A percentile compares a stretch with the other conserved stretches of the same genome.
These are phyloP conservation scores for Mohoua ochrocephala DNA, from an alignment of 2,113 vertebrate genomes.

Conservation along the genomic window DNA sequence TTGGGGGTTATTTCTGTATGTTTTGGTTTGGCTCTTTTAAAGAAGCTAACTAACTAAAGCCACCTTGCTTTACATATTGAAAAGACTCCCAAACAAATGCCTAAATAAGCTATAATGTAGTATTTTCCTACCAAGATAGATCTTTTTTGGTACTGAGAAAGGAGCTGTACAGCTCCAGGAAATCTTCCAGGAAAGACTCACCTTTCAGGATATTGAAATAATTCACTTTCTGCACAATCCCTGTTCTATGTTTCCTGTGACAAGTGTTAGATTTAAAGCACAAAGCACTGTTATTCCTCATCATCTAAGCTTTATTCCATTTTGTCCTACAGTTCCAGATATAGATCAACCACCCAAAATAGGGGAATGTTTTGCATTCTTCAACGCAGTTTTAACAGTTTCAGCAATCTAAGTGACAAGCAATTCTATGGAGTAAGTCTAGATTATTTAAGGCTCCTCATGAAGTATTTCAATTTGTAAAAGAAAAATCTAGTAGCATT, in stretches of 20 bases:
- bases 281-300: neutral
- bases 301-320: neutral
- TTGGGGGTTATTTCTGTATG: fast-evolving
- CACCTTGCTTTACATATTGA: neutral
- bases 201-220: neutral
- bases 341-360: fast-evolving
- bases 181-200: neutral
- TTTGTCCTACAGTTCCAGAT: neutral
- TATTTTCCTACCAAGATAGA: neutral
- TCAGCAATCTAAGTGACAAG: neutral
- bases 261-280: neutral
- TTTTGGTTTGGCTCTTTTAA: neutral
- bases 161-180: neutral
- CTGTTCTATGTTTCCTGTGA: neutral
- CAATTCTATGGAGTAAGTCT: neutral
- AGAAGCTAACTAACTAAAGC: neutral
- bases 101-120: neutral
- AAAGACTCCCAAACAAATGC: neutral
- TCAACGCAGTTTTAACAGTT: neutral
- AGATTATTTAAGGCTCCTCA: neutral
- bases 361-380: neutral
- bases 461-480: neutral
- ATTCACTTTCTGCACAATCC: neutral
- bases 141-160: neutral
- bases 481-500: neutral